These are phyloP conservation scores for Haliclona indistincta DNA, from an alignment of 37 sponge, comb jelly and placozoan species.

Conservation along the genomic window DNA sequence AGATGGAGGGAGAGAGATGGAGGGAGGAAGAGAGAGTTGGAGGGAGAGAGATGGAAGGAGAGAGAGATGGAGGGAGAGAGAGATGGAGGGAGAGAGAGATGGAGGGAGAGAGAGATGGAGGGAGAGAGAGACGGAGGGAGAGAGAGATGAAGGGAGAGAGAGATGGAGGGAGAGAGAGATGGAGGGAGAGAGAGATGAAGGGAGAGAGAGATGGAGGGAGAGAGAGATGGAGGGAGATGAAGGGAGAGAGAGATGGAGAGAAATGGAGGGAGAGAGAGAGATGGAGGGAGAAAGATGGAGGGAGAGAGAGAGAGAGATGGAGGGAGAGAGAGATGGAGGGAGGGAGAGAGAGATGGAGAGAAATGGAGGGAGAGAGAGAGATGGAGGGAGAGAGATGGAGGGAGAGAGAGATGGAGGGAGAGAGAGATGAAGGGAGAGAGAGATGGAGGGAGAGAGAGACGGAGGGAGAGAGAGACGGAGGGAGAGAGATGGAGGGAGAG, in stretches of 20 bases:
- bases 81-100: constrained; percentile 8
- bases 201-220: neutral
- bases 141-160: neutral
- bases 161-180: constrained; percentile 13
- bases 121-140: neutral
- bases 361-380: neutral
- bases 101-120: constrained; percentile 6
- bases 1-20: neutral
- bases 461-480: neutral
- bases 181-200: constrained; percentile 5
- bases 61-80: constrained; percentile 1
- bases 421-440: constrained; percentile 5
- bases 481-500: constrained; percentile 5
- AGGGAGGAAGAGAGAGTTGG: neutral
- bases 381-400: neutral
- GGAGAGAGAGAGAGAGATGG: neutral
- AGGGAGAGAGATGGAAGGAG: neutral
- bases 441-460: constrained; percentile 1
- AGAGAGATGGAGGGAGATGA: neutral
- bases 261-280: constrained; percentile 10
- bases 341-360: neutral
- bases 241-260: constrained; percentile 13
- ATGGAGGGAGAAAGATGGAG: constrained; percentile 1
- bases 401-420: constrained; percentile 11
- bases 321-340: constrained; percentile 9